Evolutionary conservation across 2,113 vertebrate species (phyloP), one percentile per base, ranked within the genome.

Genomic region (Tympanuchus pallidicinctus): DNA sequence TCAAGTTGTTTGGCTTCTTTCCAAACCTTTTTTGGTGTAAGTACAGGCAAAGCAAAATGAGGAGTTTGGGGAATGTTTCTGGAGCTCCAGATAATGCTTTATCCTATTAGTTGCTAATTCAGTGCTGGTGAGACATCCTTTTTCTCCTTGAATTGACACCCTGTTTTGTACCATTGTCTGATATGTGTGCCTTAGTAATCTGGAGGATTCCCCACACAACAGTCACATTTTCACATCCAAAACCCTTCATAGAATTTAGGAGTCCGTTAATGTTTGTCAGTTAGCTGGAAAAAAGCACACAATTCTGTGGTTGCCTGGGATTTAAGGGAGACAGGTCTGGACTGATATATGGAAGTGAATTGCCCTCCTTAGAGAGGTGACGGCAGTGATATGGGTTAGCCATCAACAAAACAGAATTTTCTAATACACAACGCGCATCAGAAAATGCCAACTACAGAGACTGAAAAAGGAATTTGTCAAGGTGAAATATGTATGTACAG

Each of bases 71-170:
- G 42, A 38, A 56, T 80, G 28, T 85, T 95, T 89, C 79, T 92
- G 89, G 75, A 88, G 47, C 50, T 67, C 64, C 52, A 82, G 78
- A 89, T 92, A 91, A 88, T 91, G 56, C 56, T 85, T 94, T 77
- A 77, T 92, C 71, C 52, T 88, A 6, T 91, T 94, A 74, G 77
- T 89, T 82, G 64, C 56, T 67, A n/a, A 30, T 92, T 82, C 93
- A 93, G 77, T 89, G 67, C 67, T 82, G 34, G 22, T 60, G 66
- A 93, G 48, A 71, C 28, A 16, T 76, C 24, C 90, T 94, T 92
- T 90, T 59, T 92, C 54, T 93, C 48, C 67, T 85, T 59, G 66
- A 89, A 95, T 65, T 87, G 65, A 79, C 81, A 73, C 25, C 24
- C 40, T 8, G 30, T 57, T 95, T 93, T 92, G 48, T 87, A 82